Conservation (phyloP, 2,113 vertebrate genomes). For the Rallus limicola region DNA sequence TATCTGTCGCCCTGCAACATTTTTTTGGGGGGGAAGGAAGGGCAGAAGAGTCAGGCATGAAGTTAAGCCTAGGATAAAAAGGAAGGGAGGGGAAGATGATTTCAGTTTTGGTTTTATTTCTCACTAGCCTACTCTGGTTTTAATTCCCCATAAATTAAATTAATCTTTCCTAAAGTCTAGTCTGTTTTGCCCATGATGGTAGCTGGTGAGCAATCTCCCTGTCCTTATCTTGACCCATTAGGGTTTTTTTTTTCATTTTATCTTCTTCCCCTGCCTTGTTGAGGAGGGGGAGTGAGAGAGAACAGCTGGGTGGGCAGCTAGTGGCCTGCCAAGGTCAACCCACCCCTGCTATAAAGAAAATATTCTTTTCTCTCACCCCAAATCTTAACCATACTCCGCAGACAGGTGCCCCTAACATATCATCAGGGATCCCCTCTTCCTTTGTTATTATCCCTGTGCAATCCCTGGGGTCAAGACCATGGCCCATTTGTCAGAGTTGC, state of each 20-base stretch:
- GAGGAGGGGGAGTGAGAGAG: neutral
- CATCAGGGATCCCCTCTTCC: neutral
- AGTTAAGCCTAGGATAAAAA: neutral
- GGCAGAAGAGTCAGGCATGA: neutral
- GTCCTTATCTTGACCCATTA: neutral
- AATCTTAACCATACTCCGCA: neutral
- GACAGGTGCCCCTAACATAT: neutral
- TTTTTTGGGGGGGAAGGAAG: neutral
- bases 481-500: neutral
- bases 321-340: neutral
- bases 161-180: neutral
- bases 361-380: neutral
- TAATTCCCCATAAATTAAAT: neutral
- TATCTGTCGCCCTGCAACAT: fast-evolving
- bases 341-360: neutral
- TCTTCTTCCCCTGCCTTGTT: neutral
- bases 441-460: neutral
- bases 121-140: neutral
- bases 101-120: neutral
- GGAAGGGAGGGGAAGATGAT: fast-evolving
- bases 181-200: neutral
- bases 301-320: neutral
- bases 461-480: neutral
- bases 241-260: neutral
- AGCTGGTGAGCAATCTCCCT: neutral